A percentile compares a stretch with the other conserved stretches of the same genome.
Conservation (phyloP, 2,113 vertebrate species). For the Pandion haliaetus region DNA sequence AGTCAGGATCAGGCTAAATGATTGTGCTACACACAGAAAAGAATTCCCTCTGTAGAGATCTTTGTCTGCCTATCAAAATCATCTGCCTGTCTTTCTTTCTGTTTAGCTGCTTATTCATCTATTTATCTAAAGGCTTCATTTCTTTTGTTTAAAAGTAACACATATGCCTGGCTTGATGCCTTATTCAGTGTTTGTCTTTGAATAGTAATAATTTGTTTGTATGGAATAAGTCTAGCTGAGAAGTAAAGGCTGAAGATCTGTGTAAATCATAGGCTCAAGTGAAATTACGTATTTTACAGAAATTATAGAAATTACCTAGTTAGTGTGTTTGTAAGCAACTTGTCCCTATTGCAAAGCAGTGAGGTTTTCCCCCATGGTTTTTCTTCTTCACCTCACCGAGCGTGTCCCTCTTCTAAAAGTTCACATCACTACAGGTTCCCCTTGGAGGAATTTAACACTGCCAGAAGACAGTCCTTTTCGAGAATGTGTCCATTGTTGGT, state of each 20-base stretch:
- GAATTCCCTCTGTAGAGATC: neutral
- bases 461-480: neutral
- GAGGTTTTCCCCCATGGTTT: neutral
- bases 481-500: neutral
- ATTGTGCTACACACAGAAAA: neutral
- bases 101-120: neutral
- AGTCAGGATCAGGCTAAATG: neutral
- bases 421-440: neutral
- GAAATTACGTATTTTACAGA: conserved; percentile 2
- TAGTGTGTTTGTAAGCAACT: neutral
- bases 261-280: conserved; percentile 1
- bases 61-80: neutral
- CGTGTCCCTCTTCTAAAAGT: neutral
- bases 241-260: neutral
- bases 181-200: neutral
- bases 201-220: conserved; percentile 6
- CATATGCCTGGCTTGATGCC: neutral
- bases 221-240: neutral
- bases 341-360: neutral
- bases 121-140: conserved; percentile 5
- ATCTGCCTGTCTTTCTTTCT: neutral
- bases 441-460: neutral
- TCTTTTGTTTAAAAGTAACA: conserved; percentile 5
- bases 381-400: neutral
- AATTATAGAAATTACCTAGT: neutral